phyloP scores from a whole-genome alignment of 2,113 vertebrate genomes.

The Cynoglossus semilaevis region DNA sequence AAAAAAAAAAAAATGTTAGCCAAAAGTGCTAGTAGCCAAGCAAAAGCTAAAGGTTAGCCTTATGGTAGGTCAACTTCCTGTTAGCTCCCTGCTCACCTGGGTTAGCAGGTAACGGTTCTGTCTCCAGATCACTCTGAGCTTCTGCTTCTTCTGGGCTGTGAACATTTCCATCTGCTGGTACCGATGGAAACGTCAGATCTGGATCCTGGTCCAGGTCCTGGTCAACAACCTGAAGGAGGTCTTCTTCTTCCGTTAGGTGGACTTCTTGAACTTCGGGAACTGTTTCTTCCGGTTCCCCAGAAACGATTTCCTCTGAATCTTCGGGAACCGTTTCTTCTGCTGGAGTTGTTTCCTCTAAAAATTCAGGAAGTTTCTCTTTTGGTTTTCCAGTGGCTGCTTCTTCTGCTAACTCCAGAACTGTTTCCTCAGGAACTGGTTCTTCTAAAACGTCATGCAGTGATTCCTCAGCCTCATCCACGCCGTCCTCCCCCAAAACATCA shows the following conservation, averaged over 20 bases:
- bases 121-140: neutral
- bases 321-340: neutral
- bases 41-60: too few relatives aligned
- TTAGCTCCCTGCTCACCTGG: constrained; percentile 44
- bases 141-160: neutral
- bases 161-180: too few relatives aligned
- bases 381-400: neutral
- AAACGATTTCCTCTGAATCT: neutral
- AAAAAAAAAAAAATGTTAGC: too few relatives aligned
- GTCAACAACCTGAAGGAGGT: too few relatives aligned
- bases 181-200: too few relatives aligned
- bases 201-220: too few relatives aligned
- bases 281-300: neutral
- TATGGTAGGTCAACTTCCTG: neutral
- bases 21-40: neutral
- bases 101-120: constrained; percentile 1
- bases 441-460: neutral
- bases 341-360: neutral
- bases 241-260: too few relatives aligned
- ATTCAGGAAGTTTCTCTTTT: neutral
- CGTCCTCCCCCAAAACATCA: constrained; percentile 1
- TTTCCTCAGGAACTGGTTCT: neutral
- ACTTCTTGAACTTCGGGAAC: neutral
- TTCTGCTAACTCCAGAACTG: neutral
- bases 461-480: neutral